Evolutionary conservation across 2,888 invertebrate species (phyloP), one percentile per base, ranked within the genome.

Genomic region (Anodontia alba): DNA sequence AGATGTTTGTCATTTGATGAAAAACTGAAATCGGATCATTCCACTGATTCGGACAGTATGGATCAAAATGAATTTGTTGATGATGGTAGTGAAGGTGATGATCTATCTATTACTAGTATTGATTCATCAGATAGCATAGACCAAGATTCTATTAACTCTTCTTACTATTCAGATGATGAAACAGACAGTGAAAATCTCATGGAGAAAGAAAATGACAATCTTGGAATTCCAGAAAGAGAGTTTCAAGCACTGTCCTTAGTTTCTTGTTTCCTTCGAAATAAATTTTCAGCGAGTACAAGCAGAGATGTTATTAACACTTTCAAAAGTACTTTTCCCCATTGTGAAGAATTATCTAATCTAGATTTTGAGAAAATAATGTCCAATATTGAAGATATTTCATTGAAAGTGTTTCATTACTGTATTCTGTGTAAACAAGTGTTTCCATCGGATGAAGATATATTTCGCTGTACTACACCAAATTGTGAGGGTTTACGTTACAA

Each of bases 401-500:
- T 76, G n/a, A 23, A 72, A 46, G 75, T 77, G 71, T 70, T 81
- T n/a, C 81, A 81, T 49, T 81, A 78, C 75, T 82, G 81, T 73
- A 69, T 46, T 76, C 17, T 78, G 3, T 82, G 81, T 62, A 72
- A 31, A 49, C 72, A 49, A 46, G 46, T 78, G 43, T 82, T 78
- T 76, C 78, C 78, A 76, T 23, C 71, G 0, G 76, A 82, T 62
- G 1, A 10, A 75, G 43, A 82, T 76, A 57, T 23, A n/a, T 78
- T 62, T 31, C 23, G 31, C 26, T 83, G 80, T 54, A 8, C 8
- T 23, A 77, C 67, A n/a, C 17, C 17, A 54, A 72, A 80, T 67
- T 83, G 83, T 62, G 71, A 77, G 15, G 80, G 83, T 71, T 67
- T 72, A 3, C 83, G 83, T n/a, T 83, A 83, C 78, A 77, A 83